These are phyloP conservation scores for Atherinosoma microstoma DNA, from an alignment of 2,797 vertebrate species.

Conservation along the genomic window DNA sequence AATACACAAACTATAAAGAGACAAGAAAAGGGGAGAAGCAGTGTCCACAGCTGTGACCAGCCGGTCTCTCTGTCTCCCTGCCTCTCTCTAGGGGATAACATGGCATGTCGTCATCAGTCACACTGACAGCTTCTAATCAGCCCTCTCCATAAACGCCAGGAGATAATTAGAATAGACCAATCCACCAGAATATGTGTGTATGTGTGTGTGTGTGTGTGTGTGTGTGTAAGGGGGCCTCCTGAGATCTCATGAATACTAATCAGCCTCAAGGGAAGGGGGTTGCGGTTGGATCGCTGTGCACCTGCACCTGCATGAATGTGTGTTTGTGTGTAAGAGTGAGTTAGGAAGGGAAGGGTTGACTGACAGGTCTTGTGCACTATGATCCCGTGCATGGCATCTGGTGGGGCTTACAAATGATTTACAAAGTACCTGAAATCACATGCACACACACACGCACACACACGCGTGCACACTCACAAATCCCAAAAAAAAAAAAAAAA, in stretches of 20 bases:
- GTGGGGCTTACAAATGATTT: slow-evolving; percentile 81
- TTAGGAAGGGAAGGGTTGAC: slow-evolving; percentile 60
- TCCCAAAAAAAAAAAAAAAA: slow-evolving; percentile 9
- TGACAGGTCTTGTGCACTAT: slow-evolving; percentile 66
- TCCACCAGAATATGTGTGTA: slow-evolving; percentile 70
- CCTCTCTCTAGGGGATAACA: slow-evolving; percentile 69
- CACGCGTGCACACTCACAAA: neutral
- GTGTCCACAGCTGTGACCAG: slow-evolving; percentile 70
- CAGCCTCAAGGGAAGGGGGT: slow-evolving; percentile 71
- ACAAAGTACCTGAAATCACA: slow-evolving; percentile 72
- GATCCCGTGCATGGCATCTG: slow-evolving; percentile 73
- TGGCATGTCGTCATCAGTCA: slow-evolving; percentile 84
- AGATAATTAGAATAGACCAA: slow-evolving; percentile 85
- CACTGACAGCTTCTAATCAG: slow-evolving; percentile 86
- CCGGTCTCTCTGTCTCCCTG: slow-evolving; percentile 53
- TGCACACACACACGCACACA: slow-evolving; percentile 3
- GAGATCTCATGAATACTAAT: slow-evolving; percentile 85
- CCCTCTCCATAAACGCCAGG: slow-evolving; percentile 82
- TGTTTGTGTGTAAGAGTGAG: slow-evolving; percentile 37
- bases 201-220: slow-evolving; percentile 41
- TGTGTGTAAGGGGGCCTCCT: slow-evolving; percentile 59
- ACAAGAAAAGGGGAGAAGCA: slow-evolving; percentile 44
- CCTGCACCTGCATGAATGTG: slow-evolving; percentile 64
- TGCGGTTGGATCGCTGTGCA: slow-evolving; percentile 63
- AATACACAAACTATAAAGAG: slow-evolving; percentile 58